Base-by-base conservation (phyloP, 2,888 invertebrate species). In the Lycaena phlaeas region DNA sequence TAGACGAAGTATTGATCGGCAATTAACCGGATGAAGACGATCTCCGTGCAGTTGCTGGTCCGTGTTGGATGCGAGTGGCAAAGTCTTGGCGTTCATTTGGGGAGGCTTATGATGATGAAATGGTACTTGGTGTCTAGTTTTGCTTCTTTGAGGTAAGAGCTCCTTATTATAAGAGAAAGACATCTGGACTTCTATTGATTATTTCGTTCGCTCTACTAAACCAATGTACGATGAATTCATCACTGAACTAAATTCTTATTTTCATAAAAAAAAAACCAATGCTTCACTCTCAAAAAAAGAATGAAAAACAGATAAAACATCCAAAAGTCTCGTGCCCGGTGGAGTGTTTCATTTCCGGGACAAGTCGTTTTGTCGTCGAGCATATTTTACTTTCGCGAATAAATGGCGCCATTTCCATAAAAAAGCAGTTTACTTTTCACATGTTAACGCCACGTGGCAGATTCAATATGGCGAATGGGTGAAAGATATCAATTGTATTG, bases 331-430 rank as follows among this genome's bases (percentile, higher is more conserved):
- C 44, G 44, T 52, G 53, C 52, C 51, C 53, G 51, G 57, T 61
- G 53, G 62, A 74, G 72, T 66, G 73, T 60, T 63, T 63, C 68
- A 62, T 61, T 71, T 84, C 84, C 84, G 69, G 76, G 54, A 84
- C 84, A 84, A 82, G 81, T 69, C 64, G 73, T 67, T 84, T 81
- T 82, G 84, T 82, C 81, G 77, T 68, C 55, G 63, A 57, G 60
- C 63, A 72, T 71, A 73, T 69, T 59, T 56, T 54, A 54, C 52
- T 74, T 75, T 70, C 64, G 64, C 65, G 61, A 63, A 62, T 59
- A 66, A 71, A 72, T 70, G 64, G 61, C 54, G 51, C 41, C 44
- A 84, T 84, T 82, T 71, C 62, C 84, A 84, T 84, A 82, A 79
- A 81, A 76, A 59, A 55, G 74, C 70, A 63, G 66, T 84, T 79